Evolutionary conservation across 2,797 vertebrate genomes (phyloP), one percentile per base, ranked within the genome.

Genomic region (Fistularia commersonii): DNA sequence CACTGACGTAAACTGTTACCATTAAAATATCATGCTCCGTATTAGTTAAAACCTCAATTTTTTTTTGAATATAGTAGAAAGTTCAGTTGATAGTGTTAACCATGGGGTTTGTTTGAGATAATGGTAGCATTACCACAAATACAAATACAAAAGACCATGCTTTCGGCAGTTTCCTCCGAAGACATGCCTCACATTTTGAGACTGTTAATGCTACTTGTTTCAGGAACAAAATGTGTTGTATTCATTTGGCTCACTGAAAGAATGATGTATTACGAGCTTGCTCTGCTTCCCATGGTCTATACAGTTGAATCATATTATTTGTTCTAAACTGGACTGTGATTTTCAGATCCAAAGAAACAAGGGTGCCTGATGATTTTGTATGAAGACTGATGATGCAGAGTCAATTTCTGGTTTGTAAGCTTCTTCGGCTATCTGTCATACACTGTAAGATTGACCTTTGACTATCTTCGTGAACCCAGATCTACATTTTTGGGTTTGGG

Each of bases 381-480:
- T 45, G 4, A 53, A 41, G 50, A 57, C 37, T 10, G 23, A 50
- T 54, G 23, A 50, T 56, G 11, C 8, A 37, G 54, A 66, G 46
- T 46, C 32, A 41, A 48, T 56, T 38, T 50, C 12, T 43, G n/a
- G 32, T 66, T 45, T 41, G 39, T 62, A 60, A 64, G n/a, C 40
- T 49, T 39, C 59, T 53, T 43, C 50, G 14, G 48, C 43, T 48
- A 46, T 58, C 51, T 80, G 70, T 73, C 57, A 77, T 79, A 66
- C 68, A 66, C 52, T 44, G 55, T 67, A 57, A 48, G 50, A 65
- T 76, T 72, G 51, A 57, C 62, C 69, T 59, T 44, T 66, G 63
- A 48, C 66, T 69, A 51, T 32, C 8, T 46, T 48, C 45, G 59
- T 58, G 46, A 10, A 36, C 47, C 60, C 54, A n/a, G 23, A 15